phyloP scores from a whole-genome alignment of 2,888 invertebrate genomes.

The Gastracanthus pulcherrimus region DNA sequence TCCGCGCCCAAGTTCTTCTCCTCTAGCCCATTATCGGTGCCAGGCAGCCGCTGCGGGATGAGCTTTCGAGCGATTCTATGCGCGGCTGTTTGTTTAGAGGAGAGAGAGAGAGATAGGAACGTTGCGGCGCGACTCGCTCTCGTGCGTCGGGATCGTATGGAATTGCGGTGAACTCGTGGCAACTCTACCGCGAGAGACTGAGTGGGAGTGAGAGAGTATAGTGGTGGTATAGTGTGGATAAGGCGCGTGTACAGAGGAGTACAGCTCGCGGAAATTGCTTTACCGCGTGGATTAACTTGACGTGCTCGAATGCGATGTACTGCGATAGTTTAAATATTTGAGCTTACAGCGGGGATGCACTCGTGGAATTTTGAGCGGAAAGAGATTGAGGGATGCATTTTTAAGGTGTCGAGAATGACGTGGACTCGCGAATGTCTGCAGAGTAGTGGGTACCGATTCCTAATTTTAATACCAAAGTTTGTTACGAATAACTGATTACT shows the following conservation, averaged over 20 bases:
- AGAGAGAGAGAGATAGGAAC: background rate
- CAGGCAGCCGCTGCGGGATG: no score
- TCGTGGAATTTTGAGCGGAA: background rate
- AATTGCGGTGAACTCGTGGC: constrained; percentile 29
- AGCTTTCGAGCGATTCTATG: background rate
- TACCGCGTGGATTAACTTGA: constrained; percentile 37
- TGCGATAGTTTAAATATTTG: constrained; percentile 30
- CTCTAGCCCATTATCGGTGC: constrained; percentile 6
- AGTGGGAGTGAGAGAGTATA: background rate
- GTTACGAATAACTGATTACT: no score
- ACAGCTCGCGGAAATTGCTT: constrained; percentile 14
- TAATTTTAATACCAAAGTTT: no score
- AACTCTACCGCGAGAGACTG: no score
- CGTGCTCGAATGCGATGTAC: background rate
- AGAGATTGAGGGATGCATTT: no score
- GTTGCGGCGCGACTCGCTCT: background rate
- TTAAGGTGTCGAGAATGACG: no score
- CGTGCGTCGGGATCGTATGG: constrained; percentile 4
- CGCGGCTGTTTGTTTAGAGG: constrained; percentile 14
- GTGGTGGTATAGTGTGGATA: background rate
- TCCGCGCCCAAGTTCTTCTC: constrained; percentile 11
- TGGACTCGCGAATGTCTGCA: no score
- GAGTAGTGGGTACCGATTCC: no score
- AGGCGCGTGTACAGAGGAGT: background rate
- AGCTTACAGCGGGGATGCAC: background rate